A percentile compares a stretch with the other conserved stretches of the same genome.
Evolutionary conservation across 2,113 vertebrate species (phyloP).

Genomic region (Cebus imitator): DNA sequence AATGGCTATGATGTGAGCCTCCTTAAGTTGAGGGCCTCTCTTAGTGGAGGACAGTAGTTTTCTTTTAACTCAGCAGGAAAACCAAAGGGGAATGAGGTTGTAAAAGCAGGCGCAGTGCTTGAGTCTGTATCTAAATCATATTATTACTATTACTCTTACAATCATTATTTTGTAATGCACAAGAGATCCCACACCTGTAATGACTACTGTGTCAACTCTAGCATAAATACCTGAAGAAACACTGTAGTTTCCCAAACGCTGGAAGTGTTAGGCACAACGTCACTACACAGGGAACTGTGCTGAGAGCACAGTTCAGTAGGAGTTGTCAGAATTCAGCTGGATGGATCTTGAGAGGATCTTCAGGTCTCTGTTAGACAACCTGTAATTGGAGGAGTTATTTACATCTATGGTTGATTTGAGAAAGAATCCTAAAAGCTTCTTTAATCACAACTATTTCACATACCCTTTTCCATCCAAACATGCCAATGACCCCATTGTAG

Average conservation of each 20-base stretch:
- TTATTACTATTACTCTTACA: not conserved
- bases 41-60: not conserved
- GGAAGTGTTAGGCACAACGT: accelerated
- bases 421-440: not conserved
- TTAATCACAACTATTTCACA: not conserved
- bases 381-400: not conserved
- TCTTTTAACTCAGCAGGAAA: not conserved
- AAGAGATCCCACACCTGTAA: not conserved
- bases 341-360: too few relatives aligned
- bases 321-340: not conserved
- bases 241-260: not conserved
- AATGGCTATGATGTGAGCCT: not conserved
- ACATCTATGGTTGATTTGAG: not conserved
- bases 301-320: not conserved
- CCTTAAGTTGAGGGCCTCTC: not conserved
- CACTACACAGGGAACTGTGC: not conserved
- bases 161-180: not conserved
- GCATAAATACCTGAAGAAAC: not conserved
- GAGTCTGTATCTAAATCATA: not conserved
- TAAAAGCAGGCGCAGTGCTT: not conserved
- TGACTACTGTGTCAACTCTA: not conserved
- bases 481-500: not conserved
- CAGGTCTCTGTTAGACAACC: not conserved
- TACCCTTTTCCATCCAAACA: not conserved
- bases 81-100: not conserved